Percentiles rank a stretch among this genome's conserved stretches.
Evolutionary conservation across 2,888 invertebrate species (phyloP).

Genomic region (Eledone cirrhosa): DNA sequence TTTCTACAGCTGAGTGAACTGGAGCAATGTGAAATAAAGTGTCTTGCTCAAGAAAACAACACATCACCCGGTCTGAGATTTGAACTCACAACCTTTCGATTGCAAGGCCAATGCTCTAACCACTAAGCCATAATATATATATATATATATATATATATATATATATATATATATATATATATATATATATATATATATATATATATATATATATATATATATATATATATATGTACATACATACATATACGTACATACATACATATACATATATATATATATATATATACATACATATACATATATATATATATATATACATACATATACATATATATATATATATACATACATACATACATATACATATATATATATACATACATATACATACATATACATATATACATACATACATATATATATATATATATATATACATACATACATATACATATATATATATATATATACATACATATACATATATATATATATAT

Average conservation of each 20-base stretch:
- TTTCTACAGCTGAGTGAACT: too few relatives aligned
- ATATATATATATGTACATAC: neutral
- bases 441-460: too few relatives aligned
- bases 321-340: neutral
- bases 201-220: neutral
- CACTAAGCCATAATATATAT: too few relatives aligned
- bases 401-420: too few relatives aligned
- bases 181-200: neutral
- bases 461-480: too few relatives aligned
- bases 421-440: too few relatives aligned
- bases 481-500: too few relatives aligned
- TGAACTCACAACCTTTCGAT: too few relatives aligned
- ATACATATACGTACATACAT: neutral
- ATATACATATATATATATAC: neutral
- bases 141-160: slow-evolving; percentile 6
- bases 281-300: neutral
- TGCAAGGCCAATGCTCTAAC: too few relatives aligned
- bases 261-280: neutral
- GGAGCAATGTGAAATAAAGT: too few relatives aligned
- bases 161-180: neutral
- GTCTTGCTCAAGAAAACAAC: too few relatives aligned
- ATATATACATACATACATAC: neutral
- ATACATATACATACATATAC: neutral
- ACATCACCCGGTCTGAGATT: too few relatives aligned
- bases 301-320: neutral